Conservation (phyloP, 37 sponge, comb jelly and placozoan species). For the Lycopodina hypogea region DNA sequence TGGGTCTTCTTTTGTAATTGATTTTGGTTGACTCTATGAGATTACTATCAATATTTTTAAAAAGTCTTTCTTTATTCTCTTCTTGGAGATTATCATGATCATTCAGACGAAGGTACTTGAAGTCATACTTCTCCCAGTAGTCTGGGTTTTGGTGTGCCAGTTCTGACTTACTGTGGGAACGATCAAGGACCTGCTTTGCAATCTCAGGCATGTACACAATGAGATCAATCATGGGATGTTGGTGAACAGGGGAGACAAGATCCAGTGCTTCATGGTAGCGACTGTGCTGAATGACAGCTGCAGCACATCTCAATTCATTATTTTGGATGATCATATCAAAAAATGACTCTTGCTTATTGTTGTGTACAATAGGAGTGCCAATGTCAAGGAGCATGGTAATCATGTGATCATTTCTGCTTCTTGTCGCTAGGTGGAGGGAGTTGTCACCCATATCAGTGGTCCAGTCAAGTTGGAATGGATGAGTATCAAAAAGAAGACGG, state of each 20-base stretch:
- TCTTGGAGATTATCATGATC: slow-evolving; percentile 17
- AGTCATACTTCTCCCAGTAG: slow-evolving; percentile 72
- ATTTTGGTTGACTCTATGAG: slow-evolving; percentile 6
- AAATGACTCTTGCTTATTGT: slow-evolving; percentile 62
- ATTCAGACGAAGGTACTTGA: slow-evolving; percentile 68
- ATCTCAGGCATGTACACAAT: slow-evolving; percentile 69
- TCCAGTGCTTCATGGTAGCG: slow-evolving; percentile 78
- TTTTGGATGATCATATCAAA: slow-evolving; percentile 65
- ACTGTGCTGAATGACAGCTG: slow-evolving; percentile 51
- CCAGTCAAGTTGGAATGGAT: slow-evolving; percentile 66
- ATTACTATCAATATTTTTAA: not conserved
- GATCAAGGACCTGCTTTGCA: slow-evolving; percentile 77
- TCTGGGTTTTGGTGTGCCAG: slow-evolving; percentile 19
- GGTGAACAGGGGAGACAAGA: slow-evolving; percentile 43
- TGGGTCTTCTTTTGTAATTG: slow-evolving; percentile 26
- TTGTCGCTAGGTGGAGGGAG: slow-evolving; percentile 74
- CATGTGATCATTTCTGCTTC: slow-evolving; percentile 44
- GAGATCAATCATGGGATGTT: slow-evolving; percentile 66
- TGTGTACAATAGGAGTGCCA: slow-evolving; percentile 52
- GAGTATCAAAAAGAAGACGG: slow-evolving; percentile 40
- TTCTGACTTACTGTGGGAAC: slow-evolving; percentile 27
- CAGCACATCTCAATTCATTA: slow-evolving; percentile 31
- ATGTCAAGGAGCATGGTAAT: slow-evolving; percentile 56
- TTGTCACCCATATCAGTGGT: slow-evolving; percentile 54
- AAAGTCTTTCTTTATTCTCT: not conserved